phyloP scores from a whole-genome alignment of 2,888 invertebrate genomes.

The Nomada fucata region DNA sequence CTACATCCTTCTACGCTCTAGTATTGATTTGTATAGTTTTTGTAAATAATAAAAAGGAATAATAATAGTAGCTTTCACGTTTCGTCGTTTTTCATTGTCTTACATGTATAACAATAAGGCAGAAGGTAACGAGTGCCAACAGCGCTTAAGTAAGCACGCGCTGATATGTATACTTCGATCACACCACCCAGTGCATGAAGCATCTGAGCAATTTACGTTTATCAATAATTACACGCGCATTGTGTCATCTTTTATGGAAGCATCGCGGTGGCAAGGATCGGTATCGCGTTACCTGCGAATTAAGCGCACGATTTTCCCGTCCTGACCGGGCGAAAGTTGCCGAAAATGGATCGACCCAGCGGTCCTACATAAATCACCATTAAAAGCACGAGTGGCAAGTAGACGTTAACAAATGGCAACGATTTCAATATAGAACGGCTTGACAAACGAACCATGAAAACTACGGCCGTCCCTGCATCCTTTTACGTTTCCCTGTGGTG shows the following conservation, averaged over 20 bases:
- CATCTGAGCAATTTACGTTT: too few species aligned
- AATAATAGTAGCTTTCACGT: too few species aligned
- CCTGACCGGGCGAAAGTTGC: constrained; percentile 4
- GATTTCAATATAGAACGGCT: constrained; percentile 75
- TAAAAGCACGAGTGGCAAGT: constrained; percentile 62
- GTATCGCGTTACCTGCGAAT: not conserved
- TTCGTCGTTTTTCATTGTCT: too few species aligned
- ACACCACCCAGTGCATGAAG: too few species aligned
- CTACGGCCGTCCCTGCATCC: not conserved
- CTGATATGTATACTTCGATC: too few species aligned
- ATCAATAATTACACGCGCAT: too few species aligned
- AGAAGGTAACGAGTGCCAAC: too few species aligned
- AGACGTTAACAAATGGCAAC: constrained; percentile 68
- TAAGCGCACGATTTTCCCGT: not conserved
- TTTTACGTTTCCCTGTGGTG: constrained; percentile 36
- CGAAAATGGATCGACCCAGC: constrained; percentile 34
- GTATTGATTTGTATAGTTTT: too few species aligned
- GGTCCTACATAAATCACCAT: constrained; percentile 75
- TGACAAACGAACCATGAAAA: constrained; percentile 57
- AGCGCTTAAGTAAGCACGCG: too few species aligned
- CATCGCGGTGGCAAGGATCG: not conserved
- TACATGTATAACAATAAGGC: too few species aligned
- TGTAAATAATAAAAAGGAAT: too few species aligned
- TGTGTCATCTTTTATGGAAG: not conserved
- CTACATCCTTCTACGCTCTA: too few species aligned